Conservation (phyloP, 2,113 vertebrate species). For the Gnathonemus longibarbis region DNA sequence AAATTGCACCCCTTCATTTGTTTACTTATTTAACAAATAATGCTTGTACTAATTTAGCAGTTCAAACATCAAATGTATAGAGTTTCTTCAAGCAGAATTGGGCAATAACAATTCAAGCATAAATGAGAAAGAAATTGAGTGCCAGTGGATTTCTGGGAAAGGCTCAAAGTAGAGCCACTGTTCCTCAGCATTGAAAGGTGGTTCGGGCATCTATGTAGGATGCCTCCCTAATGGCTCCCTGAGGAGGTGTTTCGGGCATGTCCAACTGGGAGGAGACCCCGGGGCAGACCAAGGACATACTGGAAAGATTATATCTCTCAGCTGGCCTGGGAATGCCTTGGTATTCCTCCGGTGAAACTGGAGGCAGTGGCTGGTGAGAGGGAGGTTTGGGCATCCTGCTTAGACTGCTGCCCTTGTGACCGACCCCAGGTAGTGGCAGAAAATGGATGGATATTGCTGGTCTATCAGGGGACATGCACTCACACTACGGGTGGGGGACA, state of each 20-base stretch:
- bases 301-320: background rate
- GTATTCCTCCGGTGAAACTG: background rate
- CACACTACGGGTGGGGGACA: no score
- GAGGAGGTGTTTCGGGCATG: no score
- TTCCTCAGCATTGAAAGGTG: background rate
- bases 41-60: background rate
- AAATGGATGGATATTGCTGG: background rate
- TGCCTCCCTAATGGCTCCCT: no score
- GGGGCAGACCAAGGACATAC: no score
- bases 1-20: background rate
- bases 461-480: no score
- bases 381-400: background rate
- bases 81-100: background rate
- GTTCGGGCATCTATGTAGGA: no score
- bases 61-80: background rate
- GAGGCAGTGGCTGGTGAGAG: background rate
- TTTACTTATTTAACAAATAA: background rate
- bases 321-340: background rate
- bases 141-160: background rate
- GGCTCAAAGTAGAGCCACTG: no score
- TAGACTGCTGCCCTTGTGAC: background rate
- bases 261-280: no score
- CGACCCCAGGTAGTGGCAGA: background rate
- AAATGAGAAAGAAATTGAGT: background rate
- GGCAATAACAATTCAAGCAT: no score